phyloP scores from a whole-genome alignment of 2,888 invertebrate species.

The Amiota minor region DNA sequence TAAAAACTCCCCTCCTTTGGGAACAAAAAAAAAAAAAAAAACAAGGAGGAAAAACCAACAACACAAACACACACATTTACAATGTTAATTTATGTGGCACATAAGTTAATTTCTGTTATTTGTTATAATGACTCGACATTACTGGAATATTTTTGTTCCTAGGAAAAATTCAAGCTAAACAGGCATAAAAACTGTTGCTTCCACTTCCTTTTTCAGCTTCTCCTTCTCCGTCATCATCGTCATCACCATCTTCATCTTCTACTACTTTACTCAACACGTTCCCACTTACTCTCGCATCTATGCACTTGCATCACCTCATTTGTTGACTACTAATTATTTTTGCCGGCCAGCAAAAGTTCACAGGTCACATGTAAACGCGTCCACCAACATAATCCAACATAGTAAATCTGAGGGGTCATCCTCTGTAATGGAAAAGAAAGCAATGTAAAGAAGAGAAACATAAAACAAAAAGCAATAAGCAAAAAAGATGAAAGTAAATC shows the following conservation, averaged over 20 bases:
- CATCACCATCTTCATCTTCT: not conserved
- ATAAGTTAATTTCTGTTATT: constrained; percentile 64
- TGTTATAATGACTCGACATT: constrained; percentile 59
- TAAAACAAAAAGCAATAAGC: constrained; percentile 41
- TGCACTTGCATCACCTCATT: not conserved
- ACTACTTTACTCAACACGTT: not conserved
- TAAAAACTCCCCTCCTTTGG: not conserved
- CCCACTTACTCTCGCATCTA: not conserved
- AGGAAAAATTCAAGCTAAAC: not conserved
- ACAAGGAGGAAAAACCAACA: constrained; percentile 27
- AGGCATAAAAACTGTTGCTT: constrained; percentile 61
- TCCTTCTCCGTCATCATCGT: constrained; percentile 14
- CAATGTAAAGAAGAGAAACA: constrained; percentile 33
- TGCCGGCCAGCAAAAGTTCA: constrained; percentile 63
- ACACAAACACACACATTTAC: constrained; percentile 43
- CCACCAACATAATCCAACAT: constrained; percentile 19
- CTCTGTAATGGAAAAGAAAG: no score
- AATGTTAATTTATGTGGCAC: constrained; percentile 61
- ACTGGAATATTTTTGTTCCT: not conserved
- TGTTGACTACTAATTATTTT: constrained; percentile 60
- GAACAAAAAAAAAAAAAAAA: constrained; percentile 4
- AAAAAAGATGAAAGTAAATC: constrained; percentile 32
- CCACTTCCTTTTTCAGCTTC: constrained; percentile 44
- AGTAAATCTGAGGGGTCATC: no score
- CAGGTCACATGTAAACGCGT: constrained; percentile 52